phyloP scores from a whole-genome alignment of 2,113 vertebrate genomes.

The Circaetus cinerascens region DNA sequence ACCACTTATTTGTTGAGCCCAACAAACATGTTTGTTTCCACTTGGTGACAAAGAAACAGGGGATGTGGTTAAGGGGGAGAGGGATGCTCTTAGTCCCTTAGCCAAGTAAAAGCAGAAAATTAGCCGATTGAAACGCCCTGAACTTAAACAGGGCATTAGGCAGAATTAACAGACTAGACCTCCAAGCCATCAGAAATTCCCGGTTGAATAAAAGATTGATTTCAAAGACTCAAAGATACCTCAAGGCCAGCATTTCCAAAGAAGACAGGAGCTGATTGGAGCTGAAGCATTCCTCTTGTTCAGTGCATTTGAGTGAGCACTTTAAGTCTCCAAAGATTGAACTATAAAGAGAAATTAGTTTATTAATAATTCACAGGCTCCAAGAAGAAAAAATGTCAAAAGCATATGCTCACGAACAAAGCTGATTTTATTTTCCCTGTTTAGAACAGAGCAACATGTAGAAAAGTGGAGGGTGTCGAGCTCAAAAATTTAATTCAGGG shows the following conservation, averaged over 20 bases:
- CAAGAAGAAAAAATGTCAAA: constrained; percentile 77
- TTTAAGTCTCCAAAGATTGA: constrained; percentile 83
- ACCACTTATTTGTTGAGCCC: not conserved
- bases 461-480: constrained; percentile 39
- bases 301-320: constrained; percentile 74
- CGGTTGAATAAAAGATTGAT: constrained; percentile 71
- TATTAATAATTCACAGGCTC: constrained; percentile 84
- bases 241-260: constrained; percentile 74
- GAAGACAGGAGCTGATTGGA: constrained; percentile 71
- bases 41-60: not conserved
- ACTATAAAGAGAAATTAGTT: constrained; percentile 86
- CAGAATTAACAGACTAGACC: constrained; percentile 70
- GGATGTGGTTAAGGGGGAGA: not conserved
- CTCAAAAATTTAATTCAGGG: constrained; percentile 72
- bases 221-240: constrained; percentile 76
- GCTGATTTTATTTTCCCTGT: constrained; percentile 77
- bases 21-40: not conserved
- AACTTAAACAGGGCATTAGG: constrained; percentile 72
- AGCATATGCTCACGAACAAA: constrained; percentile 77
- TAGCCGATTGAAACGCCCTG: not conserved
- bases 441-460: constrained; percentile 67
- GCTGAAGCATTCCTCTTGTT: constrained; percentile 70
- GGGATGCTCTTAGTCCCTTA: not conserved
- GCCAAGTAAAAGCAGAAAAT: constrained; percentile 36
- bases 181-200: constrained; percentile 74